These are phyloP conservation scores for Orientallactaga sibirica DNA, from an alignment of 2,797 vertebrate genomes.

Conservation along the genomic window DNA sequence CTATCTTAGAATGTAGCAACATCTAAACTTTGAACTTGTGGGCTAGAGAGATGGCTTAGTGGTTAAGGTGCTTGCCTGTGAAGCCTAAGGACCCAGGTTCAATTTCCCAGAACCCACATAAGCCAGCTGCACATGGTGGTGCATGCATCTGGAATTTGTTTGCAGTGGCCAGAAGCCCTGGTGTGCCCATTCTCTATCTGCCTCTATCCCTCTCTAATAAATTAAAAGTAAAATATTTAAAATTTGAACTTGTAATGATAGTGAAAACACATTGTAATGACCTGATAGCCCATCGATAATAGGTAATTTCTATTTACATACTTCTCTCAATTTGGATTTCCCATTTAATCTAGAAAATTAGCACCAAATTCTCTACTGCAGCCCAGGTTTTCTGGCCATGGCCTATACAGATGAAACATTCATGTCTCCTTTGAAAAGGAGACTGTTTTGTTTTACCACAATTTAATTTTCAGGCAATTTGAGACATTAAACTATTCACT, in stretches of 20 bases:
- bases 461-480: constrained; percentile 32
- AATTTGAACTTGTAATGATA: constrained; percentile 8
- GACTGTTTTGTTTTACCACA: constrained; percentile 62
- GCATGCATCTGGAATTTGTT: no score
- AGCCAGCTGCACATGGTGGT: no score
- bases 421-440: constrained; percentile 44
- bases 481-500: neutral
- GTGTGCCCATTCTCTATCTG: no score
- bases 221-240: neutral
- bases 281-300: neutral
- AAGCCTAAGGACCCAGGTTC: no score
- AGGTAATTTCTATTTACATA: neutral
- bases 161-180: no score
- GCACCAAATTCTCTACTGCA: neutral
- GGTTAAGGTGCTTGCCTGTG: no score
- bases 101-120: no score
- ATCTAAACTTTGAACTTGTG: constrained; percentile 9
- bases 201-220: no score
- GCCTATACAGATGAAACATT: constrained; percentile 46
- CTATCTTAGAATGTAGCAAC: neutral
- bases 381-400: constrained; percentile 24
- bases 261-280: constrained; percentile 9
- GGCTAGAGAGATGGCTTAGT: no score
- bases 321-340: constrained; percentile 20
- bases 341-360: constrained; percentile 47